Percentiles rank a stretch among this genome's conserved stretches.
These are phyloP conservation scores for Tridacna gigas DNA, from an alignment of 2,888 invertebrate species.

Conservation along the genomic window DNA sequence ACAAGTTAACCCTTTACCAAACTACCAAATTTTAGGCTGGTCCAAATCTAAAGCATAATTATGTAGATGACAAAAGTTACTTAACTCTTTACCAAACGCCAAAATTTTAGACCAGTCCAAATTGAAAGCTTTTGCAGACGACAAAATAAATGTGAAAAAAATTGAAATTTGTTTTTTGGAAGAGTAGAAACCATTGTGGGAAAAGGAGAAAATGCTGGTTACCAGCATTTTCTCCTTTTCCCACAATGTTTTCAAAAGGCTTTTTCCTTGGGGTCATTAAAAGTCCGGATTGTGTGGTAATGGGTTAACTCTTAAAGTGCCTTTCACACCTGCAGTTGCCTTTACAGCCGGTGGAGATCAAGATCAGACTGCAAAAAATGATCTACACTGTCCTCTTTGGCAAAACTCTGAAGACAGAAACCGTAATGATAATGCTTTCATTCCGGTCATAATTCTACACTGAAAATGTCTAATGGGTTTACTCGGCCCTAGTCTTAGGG, in stretches of 20 bases:
- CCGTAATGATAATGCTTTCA: too few species aligned
- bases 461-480: too few species aligned
- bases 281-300: not conserved
- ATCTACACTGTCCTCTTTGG: too few species aligned
- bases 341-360: too few species aligned
- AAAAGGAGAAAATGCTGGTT: slow-evolving; percentile 13
- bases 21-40: not conserved
- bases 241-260: not conserved
- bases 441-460: too few species aligned
- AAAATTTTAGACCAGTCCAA: not conserved
- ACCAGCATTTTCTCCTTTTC: slow-evolving; percentile 5
- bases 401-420: too few species aligned
- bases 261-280: not conserved
- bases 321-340: too few species aligned
- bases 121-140: not conserved
- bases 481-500: too few species aligned
- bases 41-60: too few species aligned
- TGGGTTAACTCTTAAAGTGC: too few species aligned
- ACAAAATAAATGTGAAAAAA: not conserved
- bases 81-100: not conserved
- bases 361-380: too few species aligned
- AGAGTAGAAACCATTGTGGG: not conserved
- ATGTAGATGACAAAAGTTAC: too few species aligned
- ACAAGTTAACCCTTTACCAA: not conserved
- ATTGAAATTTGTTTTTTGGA: not conserved